Percentiles rank a stretch among this genome's conserved stretches.
phyloP scores from a whole-genome alignment of 2,797 vertebrate genomes.

The Brachymystax lenok region DNA sequence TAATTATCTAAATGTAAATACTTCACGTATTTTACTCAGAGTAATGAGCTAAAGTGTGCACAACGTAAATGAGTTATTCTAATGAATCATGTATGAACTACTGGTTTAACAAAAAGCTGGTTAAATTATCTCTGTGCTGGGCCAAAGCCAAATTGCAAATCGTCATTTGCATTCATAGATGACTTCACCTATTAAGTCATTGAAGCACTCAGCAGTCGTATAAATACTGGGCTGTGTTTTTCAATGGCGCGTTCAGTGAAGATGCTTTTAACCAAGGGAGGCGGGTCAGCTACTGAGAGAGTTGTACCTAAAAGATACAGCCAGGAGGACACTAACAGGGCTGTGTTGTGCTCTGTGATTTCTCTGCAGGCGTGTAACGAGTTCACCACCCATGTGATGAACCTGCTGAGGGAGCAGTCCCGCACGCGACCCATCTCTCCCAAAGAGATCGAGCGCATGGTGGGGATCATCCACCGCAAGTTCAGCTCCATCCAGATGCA shows the following conservation, averaged over 20 bases:
- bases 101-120: slow-evolving; percentile 92
- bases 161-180: slow-evolving; percentile 89
- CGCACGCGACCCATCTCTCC: slow-evolving; percentile 98
- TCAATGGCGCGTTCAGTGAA: not conserved
- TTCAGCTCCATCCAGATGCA: slow-evolving; percentile 95
- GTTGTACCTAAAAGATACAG: not conserved
- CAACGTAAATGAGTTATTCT: slow-evolving; percentile 95
- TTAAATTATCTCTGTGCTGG: slow-evolving; percentile 86
- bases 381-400: slow-evolving; percentile 99
- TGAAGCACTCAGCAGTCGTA: slow-evolving; percentile 75
- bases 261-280: slow-evolving; percentile 51
- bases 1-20: slow-evolving; percentile 96
- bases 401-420: slow-evolving; percentile 97
- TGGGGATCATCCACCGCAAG: slow-evolving; percentile 95
- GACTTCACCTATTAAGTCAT: slow-evolving; percentile 86
- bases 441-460: slow-evolving; percentile 99
- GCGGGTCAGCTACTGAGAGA: not conserved
- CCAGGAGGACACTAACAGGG: slow-evolving; percentile 11
- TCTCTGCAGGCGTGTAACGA: slow-evolving; percentile 92
- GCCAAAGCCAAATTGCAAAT: slow-evolving; percentile 87
- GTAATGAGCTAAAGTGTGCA: slow-evolving; percentile 91
- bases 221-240: slow-evolving; percentile 51
- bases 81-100: slow-evolving; percentile 99
- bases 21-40: slow-evolving; percentile 91
- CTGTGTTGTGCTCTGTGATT: slow-evolving; percentile 30